Evolutionary conservation across 2,888 invertebrate species (phyloP).

Genomic region (Sinodicranocentrus sp.): DNA sequence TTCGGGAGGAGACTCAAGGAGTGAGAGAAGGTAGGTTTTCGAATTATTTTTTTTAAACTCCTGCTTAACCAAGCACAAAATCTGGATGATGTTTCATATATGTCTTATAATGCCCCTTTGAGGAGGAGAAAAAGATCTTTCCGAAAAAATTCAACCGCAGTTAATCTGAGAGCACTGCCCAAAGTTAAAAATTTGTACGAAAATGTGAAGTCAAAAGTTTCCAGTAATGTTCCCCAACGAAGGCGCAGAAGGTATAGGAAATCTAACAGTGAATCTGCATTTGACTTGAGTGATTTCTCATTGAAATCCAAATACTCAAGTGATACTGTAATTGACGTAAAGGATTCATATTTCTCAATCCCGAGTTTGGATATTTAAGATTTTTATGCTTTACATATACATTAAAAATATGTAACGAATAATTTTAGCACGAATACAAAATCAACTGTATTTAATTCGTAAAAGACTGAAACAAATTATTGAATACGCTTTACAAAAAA

Average conservation of each 20-base stretch:
- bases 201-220: constrained; percentile 34
- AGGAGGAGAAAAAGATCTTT: too few relatives aligned
- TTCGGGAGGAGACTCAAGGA: not conserved
- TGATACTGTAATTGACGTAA: constrained; percentile 14
- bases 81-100: too few relatives aligned
- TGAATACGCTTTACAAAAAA: too few relatives aligned
- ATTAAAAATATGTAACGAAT: too few relatives aligned
- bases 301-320: constrained; percentile 36
- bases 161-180: too few relatives aligned
- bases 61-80: too few relatives aligned
- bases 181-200: constrained; percentile 44
- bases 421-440: too few relatives aligned
- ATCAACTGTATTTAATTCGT: too few relatives aligned
- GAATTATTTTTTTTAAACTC: too few relatives aligned
- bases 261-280: not conserved
- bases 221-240: constrained; percentile 33
- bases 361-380: constrained; percentile 25
- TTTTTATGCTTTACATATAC: not conserved
- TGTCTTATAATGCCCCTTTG: too few relatives aligned
- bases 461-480: too few relatives aligned
- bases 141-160: too few relatives aligned
- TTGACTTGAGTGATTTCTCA: constrained; percentile 21
- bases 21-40: constrained; percentile 39
- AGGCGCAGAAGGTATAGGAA: constrained; percentile 18
- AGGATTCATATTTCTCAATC: constrained; percentile 43